Base-by-base conservation (phyloP, 1,140 invertebrate genomes). In the Drosophila seguyi region DNA sequence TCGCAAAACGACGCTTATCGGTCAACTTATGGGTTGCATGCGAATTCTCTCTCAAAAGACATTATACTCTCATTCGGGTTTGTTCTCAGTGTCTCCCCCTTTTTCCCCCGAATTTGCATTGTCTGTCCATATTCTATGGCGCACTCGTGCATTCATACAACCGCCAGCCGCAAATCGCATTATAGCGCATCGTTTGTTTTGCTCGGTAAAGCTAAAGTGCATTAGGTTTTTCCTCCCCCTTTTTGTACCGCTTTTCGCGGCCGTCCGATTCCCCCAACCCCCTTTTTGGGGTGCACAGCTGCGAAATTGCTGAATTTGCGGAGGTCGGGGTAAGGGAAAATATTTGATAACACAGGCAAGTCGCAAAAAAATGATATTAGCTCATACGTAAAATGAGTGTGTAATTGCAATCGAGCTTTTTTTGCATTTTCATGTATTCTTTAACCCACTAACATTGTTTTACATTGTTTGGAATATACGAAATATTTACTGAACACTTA, bases 101-200 rank as follows among this genome's bases (percentile, higher is more conserved):
- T 63, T 36, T n/a, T n/a, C n/a, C 20, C 20, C 22, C 36, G 7
- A 18, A 25, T 52, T 22, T 36, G 27, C 44, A 58, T 69, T 68
- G 29, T 45, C 62, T 56, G 34, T 58, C 39, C 41, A 41, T 58
- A 38, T 58, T 58, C 53, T 36, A 29, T 20, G n/a, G 53, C n/a
- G 39, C 29, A 18, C 38, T 76, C 47, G 29, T 18, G 39, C 41
- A 29, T 44, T 76, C 55, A 13, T n/a, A 27, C 39, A 36, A 76
- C 38, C 36, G 45, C 56, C 39, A 29, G 45, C 57, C 67, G 45
- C 72, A 77, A 75, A 81, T 79, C 62, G 75, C 50, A 90, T 78
- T 75, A 80, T 69, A 78, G 69, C 59, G 80, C 75, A 77, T 77
- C 62, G 78, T 67, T 82, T 84, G 53, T 71, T 76, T 71, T 63